A percentile compares a stretch with the other conserved stretches of the same genome.
Evolutionary conservation across 2,888 invertebrate genomes (phyloP).

Genomic region (Nemurella pictetii): DNA sequence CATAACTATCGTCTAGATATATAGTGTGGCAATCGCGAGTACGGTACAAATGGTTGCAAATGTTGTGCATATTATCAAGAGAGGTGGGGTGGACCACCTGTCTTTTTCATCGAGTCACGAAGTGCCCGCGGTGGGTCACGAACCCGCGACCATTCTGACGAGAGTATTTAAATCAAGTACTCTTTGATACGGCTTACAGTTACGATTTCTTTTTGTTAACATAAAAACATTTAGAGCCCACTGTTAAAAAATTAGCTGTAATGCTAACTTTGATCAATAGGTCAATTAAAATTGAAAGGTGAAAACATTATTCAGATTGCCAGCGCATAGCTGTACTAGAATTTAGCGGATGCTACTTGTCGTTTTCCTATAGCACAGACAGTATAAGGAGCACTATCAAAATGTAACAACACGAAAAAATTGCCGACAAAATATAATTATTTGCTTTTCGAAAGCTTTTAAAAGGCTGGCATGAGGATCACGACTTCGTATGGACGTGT

Average conservation of each 20-base stretch:
- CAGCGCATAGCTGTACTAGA: neutral
- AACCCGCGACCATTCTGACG: conserved; percentile 8
- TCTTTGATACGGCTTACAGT: neutral
- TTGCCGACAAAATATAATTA: neutral
- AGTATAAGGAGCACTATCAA: neutral
- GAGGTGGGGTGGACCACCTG: conserved; percentile 9
- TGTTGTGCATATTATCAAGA: neutral
- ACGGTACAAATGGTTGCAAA: neutral
- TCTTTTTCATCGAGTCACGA: conserved; percentile 8
- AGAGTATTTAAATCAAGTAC: conserved; percentile 16
- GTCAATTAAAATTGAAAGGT: neutral
- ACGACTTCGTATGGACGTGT: conserved; percentile 20
- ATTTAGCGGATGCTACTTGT: neutral
- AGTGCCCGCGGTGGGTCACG: conserved; percentile 11
- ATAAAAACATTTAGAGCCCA: neutral
- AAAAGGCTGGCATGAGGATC: neutral
- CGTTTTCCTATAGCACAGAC: neutral
- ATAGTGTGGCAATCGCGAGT: neutral
- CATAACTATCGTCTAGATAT: neutral
- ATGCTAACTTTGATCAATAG: neutral
- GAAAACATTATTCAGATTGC: neutral
- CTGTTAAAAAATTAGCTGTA: conserved; percentile 1
- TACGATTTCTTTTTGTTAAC: neutral
- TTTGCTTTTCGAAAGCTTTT: conserved; percentile 20
- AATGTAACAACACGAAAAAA: neutral